These are phyloP conservation scores for Anoplophora glabripennis DNA, from an alignment of 1,140 invertebrate species.

Conservation along the genomic window DNA sequence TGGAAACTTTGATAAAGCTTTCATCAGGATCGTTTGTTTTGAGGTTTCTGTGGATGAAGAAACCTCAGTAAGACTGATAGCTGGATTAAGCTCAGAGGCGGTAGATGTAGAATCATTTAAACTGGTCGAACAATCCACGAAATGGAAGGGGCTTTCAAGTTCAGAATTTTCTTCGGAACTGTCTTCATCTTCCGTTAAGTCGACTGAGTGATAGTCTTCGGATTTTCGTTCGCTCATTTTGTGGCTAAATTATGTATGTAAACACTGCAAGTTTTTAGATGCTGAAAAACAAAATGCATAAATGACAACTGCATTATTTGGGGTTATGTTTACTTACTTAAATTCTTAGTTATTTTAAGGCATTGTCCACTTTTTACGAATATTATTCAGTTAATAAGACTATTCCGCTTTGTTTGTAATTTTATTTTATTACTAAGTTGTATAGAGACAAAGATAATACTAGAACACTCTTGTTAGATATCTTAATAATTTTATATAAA, in stretches of 20 bases:
- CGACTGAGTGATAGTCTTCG: neutral
- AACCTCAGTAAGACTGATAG: neutral
- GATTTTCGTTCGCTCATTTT: neutral
- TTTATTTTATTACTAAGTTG: no score
- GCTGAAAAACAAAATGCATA: neutral
- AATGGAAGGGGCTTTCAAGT: neutral
- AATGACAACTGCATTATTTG: neutral
- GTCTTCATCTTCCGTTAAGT: constrained; percentile 12
- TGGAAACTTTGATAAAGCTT: neutral
- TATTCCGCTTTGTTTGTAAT: no score
- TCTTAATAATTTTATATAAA: no score
- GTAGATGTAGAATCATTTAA: neutral
- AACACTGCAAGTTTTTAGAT: neutral
- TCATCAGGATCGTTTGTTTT: neutral
- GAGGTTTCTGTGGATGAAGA: neutral
- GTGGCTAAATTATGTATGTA: neutral
- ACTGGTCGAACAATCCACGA: neutral
- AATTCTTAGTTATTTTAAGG: neutral
- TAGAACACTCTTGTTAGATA: no score
- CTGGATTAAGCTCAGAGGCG: neutral
- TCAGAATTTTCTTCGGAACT: neutral
- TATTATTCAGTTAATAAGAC: no score
- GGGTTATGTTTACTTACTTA: neutral
- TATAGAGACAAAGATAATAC: no score
- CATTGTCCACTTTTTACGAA: neutral